Conservation (phyloP, 1,140 invertebrate species). For the Eriosoma lanigerum region DNA sequence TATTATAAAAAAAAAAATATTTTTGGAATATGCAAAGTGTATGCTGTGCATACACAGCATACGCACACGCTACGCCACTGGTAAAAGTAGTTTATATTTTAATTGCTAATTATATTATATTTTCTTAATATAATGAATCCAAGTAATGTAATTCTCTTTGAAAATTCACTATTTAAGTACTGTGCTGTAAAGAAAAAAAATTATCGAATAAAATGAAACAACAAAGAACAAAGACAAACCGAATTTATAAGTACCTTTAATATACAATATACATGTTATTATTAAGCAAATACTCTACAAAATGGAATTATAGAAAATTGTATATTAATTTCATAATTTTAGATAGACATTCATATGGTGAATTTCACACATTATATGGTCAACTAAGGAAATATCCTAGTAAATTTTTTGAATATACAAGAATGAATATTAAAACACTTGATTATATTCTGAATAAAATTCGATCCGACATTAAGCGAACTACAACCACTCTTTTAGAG, state of each 20-base stretch:
- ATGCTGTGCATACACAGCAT: too few species aligned
- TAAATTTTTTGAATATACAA: constrained; percentile 8
- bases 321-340: constrained; percentile 3
- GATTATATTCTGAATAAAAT: constrained; percentile 6
- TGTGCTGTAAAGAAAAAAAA: constrained; percentile 1
- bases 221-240: not conserved
- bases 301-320: not conserved
- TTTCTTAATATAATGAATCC: constrained; percentile 9
- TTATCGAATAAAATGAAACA: not conserved
- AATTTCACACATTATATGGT: not conserved
- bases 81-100: too few species aligned
- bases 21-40: too few species aligned
- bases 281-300: not conserved
- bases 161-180: not conserved
- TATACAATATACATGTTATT: not conserved
- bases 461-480: constrained; percentile 7
- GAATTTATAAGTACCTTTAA: not conserved
- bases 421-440: constrained; percentile 13
- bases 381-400: not conserved
- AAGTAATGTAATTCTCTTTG: not conserved
- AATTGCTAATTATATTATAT: not conserved
- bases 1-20: too few species aligned
- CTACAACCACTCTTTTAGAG: not conserved
- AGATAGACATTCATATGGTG: constrained; percentile 11
- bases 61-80: too few species aligned